A percentile compares a stretch with the other conserved stretches of the same genome.
Conservation (phyloP, 2,797 vertebrate genomes). For the Margarornis squamiger region DNA sequence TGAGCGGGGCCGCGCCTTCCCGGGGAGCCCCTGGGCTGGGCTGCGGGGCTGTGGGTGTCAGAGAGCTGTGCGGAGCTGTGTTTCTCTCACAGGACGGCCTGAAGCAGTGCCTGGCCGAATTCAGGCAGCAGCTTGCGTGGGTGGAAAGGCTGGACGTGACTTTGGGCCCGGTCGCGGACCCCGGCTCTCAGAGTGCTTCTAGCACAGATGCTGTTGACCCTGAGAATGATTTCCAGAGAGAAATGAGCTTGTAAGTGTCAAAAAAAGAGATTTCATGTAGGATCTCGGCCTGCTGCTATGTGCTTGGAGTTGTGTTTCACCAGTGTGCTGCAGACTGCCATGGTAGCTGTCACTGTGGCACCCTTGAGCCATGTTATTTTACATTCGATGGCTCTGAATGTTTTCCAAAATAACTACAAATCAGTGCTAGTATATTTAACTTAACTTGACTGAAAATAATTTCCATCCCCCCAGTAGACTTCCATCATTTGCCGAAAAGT, state of each 20-base stretch:
- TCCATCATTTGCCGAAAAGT: background rate
- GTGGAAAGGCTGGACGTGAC: conserved; percentile 91
- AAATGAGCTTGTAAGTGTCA: conserved; percentile 93
- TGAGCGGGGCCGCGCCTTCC: conserved; percentile 73
- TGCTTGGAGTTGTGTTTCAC: background rate
- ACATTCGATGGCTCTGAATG: background rate
- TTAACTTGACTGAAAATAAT: background rate
- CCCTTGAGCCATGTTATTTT: rapidly evolving
- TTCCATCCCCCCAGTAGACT: background rate
- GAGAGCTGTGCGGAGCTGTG: background rate
- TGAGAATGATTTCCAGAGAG: conserved; percentile 93
- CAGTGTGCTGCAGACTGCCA: background rate
- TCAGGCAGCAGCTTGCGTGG: conserved; percentile 86
- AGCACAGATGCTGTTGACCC: conserved; percentile 76
- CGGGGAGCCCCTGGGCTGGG: background rate
- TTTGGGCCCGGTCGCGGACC: conserved; percentile 63
- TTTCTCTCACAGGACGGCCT: conserved; percentile 80
- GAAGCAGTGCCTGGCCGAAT: conserved; percentile 84
- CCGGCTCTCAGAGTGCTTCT: conserved; percentile 38
- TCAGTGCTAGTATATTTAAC: background rate
- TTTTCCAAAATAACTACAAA: background rate
- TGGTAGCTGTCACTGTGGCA: rapidly evolving
- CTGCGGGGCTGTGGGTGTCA: rapidly evolving
- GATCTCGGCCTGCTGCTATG: rapidly evolving
- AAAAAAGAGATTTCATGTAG: background rate